Evolutionary conservation across 2,888 invertebrate species (phyloP).

Genomic region (Sphinx pinastri): DNA sequence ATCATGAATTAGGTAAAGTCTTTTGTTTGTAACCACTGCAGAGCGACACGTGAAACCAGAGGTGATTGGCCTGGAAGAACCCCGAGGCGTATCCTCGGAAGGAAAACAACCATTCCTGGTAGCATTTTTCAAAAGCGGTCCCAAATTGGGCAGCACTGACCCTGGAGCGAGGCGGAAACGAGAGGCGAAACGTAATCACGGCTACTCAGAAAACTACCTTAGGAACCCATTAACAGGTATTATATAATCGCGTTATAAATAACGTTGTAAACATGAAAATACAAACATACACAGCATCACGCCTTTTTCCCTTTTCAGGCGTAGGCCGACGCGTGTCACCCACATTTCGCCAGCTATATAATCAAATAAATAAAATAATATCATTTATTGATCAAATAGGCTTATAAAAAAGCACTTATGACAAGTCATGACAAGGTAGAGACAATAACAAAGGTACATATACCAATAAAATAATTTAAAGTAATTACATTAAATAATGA

Average conservation of each 20-base stretch:
- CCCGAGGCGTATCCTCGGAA: slow-evolving; percentile 84
- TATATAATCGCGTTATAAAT: background rate
- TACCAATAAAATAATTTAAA: too few relatives aligned
- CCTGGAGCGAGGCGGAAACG: slow-evolving; percentile 83
- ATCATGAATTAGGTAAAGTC: too few relatives aligned
- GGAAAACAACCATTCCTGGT: slow-evolving; percentile 97
- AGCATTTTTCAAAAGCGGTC: slow-evolving; percentile 91
- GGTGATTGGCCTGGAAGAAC: slow-evolving; percentile 92
- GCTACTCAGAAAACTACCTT: slow-evolving; percentile 78
- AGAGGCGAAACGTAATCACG: slow-evolving; percentile 81
- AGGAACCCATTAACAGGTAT: slow-evolving; percentile 84
- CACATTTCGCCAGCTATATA: too few relatives aligned
- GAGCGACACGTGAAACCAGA: slow-evolving; percentile 93
- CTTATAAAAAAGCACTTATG: too few relatives aligned
- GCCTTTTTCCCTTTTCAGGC: too few relatives aligned
- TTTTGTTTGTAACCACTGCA: slow-evolving; percentile 47
- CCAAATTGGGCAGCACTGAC: slow-evolving; percentile 78
- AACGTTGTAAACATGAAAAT: background rate
- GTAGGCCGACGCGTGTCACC: too few relatives aligned
- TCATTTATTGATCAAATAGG: too few relatives aligned
- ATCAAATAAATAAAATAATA: too few relatives aligned
- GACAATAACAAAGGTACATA: too few relatives aligned
- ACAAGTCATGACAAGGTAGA: too few relatives aligned
- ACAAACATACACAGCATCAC: too few relatives aligned
- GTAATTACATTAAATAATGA: too few relatives aligned